These are phyloP conservation scores for Aplodontia rufa DNA, from an alignment of 2,113 vertebrate genomes.

Conservation along the genomic window DNA sequence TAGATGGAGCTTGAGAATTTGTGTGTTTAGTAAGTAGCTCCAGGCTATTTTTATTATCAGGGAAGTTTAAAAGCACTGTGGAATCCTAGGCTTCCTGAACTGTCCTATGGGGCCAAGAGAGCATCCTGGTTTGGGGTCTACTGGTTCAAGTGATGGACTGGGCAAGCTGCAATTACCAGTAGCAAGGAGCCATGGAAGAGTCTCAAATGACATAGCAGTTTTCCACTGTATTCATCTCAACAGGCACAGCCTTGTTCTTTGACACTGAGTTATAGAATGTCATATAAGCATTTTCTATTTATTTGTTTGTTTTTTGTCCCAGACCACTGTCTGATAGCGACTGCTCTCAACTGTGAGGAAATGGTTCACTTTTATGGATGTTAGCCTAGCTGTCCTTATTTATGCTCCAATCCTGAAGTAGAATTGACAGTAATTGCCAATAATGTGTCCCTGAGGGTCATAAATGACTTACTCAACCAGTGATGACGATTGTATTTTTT, in stretches of 20 bases:
- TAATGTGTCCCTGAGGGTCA: neutral
- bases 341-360: neutral
- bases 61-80: neutral
- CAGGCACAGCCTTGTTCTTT: neutral
- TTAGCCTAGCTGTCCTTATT: neutral
- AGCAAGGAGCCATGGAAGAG: neutral
- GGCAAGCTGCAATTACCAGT: neutral
- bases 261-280: neutral
- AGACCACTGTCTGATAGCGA: neutral
- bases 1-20: neutral
- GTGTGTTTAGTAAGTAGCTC: neutral
- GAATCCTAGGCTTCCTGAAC: neutral
- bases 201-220: fast-evolving
- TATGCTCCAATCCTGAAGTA: fast-evolving
- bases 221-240: fast-evolving
- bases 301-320: neutral
- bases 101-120: neutral
- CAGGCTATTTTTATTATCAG: neutral
- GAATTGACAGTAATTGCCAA: neutral
- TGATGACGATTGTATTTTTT: neutral
- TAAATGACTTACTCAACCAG: neutral
- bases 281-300: neutral
- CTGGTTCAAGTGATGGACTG: neutral
- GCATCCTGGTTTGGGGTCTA: neutral
- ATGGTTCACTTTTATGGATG: neutral